These are phyloP conservation scores for Dissostichus mawsoni DNA, from an alignment of 2,113 vertebrate species.

Conservation along the genomic window DNA sequence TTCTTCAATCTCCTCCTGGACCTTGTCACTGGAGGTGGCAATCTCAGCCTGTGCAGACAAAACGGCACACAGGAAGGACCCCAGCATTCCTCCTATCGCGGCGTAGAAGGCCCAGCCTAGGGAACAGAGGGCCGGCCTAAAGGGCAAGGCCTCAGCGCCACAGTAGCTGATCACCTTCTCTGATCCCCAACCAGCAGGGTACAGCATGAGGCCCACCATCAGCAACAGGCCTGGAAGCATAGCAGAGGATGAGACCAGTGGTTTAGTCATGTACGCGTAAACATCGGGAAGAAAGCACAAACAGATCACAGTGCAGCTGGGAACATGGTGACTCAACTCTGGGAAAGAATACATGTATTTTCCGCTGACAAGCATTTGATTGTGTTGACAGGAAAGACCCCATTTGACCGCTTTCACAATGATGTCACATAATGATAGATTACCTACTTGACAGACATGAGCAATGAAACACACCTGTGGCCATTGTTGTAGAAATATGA, in stretches of 20 bases:
- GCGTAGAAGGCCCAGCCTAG: slow-evolving; percentile 98
- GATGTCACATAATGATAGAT: slow-evolving; percentile 45
- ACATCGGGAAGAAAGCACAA: slow-evolving; percentile 27
- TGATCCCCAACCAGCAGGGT: slow-evolving; percentile 97
- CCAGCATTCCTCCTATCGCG: slow-evolving; percentile 92
- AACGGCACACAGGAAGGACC: slow-evolving; percentile 94
- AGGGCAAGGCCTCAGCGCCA: slow-evolving; percentile 90
- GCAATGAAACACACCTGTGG: slow-evolving; percentile 14
- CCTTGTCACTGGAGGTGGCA: slow-evolving; percentile 98
- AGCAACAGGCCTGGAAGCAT: slow-evolving; percentile 91
- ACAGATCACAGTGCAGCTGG: slow-evolving; percentile 44
- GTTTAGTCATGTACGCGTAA: slow-evolving; percentile 42
- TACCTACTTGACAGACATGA: background rate
- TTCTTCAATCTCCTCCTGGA: slow-evolving; percentile 98
- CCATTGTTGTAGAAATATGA: slow-evolving; percentile 4
- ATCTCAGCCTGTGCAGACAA: slow-evolving; percentile 97
- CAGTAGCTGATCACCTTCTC: slow-evolving; percentile 93
- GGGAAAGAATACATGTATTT: slow-evolving; percentile 33
- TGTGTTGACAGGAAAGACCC: slow-evolving; percentile 4
- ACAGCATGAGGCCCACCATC: slow-evolving; percentile 95
- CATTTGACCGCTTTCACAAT: background rate
- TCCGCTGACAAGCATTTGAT: slow-evolving; percentile 33
- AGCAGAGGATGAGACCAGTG: slow-evolving; percentile 15
- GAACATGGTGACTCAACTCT: slow-evolving; percentile 34
- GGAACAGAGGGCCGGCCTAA: slow-evolving; percentile 90